Evolutionary conservation across 2,888 invertebrate species (phyloP), one percentile per base, ranked within the genome.

Genomic region (Empis livida): DNA sequence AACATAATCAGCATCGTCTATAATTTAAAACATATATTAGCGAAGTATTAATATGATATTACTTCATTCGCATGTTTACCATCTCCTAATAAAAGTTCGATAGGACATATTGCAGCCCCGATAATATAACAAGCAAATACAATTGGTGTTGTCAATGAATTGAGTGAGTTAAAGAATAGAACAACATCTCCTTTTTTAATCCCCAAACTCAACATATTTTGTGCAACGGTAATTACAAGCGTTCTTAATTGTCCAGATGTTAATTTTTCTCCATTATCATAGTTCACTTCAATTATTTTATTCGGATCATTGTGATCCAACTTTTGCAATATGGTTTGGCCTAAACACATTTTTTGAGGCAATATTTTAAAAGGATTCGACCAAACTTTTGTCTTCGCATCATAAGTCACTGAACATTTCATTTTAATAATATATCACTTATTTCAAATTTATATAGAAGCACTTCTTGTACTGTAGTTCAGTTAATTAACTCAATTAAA

Each of bases 21-120:
- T n/a, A 42, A 40, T 13, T 17, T 16, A 17, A 13, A 5, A 13
- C 15, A 10, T n/a, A n/a, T n/a, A n/a, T n/a, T n/a, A n/a, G n/a
- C 13, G 13, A 41, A 5, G 10, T 23, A 15, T 20, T 14, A 23
- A 10, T 23, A 9, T n/a, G 10, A 10, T 11, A 17, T 4, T 23
- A 3, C n/a, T n/a, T n/a, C n/a, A n/a, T n/a, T n/a, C n/a, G n/a
- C n/a, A n/a, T n/a, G n/a, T n/a, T n/a, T 41, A 35, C 47, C 47
- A 32, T 45, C 45, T 8, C 41, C 44, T 13, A 30, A 45, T 11
- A 35, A 13, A 9, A 43, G 35, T 42, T 49, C 49, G 3, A 46
- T 6, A 10, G 46, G 46, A 32, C 30, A 14, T 9, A 42, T 16
- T 8, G 42, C 17, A 10, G 42, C 42, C n/a, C 46, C 46, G 27